Evolutionary conservation across 2,888 invertebrate genomes (phyloP), one percentile per base, ranked within the genome.

Genomic region (Leptogaster cylindrica): DNA sequence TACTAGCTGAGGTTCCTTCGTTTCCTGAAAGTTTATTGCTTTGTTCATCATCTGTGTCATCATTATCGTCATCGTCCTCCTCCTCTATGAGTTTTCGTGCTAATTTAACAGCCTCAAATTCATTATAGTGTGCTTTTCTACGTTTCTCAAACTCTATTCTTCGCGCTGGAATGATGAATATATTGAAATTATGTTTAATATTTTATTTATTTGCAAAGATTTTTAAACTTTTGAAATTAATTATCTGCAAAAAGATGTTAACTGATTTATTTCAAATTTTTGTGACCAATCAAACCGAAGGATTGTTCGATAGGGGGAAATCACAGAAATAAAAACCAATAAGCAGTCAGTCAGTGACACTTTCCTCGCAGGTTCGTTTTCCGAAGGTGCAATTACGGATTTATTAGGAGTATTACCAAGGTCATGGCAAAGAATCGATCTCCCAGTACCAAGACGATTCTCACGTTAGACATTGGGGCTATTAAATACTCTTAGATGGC

Each of bases 51-150:
- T 72, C 65, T 1, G 73, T 82, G 0, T 84, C 85, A 0, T 88
- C 88, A 0, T 88, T 88, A 1, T 91, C 92, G 0, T 93, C 93
- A 1, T 93, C 93, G 25, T 92, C 91, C 67, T 96, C 96, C 77
- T 95, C 92, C 73, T 93, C 89, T 83, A 97, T 87, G 72, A 97
- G 84, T 81, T 96, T 92, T 74, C 95, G 86, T 20, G 97, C 96
- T 76, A 96, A 81, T 80, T 95, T 92, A 5, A 97, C 89, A 0
- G 96, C 97, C 81, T 95, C 91, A 81, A 93, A 98, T 82, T 99
- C 99, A 81, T 97, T 96, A 82, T 99, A 99, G 77, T 99, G 99
- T 75, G 92, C 89, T 84, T 96, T 97, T 70, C 99, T 86, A 78
- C 96, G 97, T 73, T 89, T 87, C 81, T 97, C 95, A 77, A 99